A percentile compares a stretch with the other conserved stretches of the same genome.
These are phyloP conservation scores for Macrobrachium nipponense DNA, from an alignment of 1,140 invertebrate genomes.

Conservation along the genomic window DNA sequence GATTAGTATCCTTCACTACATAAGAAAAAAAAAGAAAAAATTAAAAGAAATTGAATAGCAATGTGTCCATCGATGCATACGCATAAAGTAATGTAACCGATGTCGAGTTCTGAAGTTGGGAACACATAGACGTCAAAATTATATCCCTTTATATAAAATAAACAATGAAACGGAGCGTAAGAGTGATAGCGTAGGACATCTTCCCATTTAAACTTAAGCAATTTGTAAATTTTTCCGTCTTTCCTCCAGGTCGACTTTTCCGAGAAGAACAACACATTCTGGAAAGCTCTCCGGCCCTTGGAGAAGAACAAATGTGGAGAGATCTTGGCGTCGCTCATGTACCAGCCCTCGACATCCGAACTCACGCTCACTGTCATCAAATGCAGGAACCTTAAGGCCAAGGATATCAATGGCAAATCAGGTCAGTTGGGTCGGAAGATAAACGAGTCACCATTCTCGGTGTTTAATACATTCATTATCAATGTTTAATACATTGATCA, in stretches of 20 bases:
- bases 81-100: too few species aligned
- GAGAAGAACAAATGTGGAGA: conserved; percentile 92
- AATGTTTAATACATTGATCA: too few species aligned
- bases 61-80: too few species aligned
- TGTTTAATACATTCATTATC: not conserved
- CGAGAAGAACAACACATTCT: conserved; percentile 86
- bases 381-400: conserved; percentile 91
- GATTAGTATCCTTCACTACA: not conserved
- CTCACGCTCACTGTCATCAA: conserved; percentile 89
- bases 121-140: too few species aligned
- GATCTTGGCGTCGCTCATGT: conserved; percentile 89
- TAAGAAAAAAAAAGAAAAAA: not conserved
- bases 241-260: conserved; percentile 83
- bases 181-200: too few species aligned
- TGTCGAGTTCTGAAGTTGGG: too few species aligned
- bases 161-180: too few species aligned
- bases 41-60: not conserved
- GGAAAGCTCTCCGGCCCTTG: conserved; percentile 91
- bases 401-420: conserved; percentile 95
- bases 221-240: too few species aligned
- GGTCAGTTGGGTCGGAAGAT: conserved; percentile 73
- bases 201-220: too few species aligned
- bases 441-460: not conserved
- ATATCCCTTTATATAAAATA: too few species aligned
- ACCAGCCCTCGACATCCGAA: conserved; percentile 87